Evolutionary conservation across 2,797 vertebrate species (phyloP).

Genomic region (Cirrhinus mrigala): DNA sequence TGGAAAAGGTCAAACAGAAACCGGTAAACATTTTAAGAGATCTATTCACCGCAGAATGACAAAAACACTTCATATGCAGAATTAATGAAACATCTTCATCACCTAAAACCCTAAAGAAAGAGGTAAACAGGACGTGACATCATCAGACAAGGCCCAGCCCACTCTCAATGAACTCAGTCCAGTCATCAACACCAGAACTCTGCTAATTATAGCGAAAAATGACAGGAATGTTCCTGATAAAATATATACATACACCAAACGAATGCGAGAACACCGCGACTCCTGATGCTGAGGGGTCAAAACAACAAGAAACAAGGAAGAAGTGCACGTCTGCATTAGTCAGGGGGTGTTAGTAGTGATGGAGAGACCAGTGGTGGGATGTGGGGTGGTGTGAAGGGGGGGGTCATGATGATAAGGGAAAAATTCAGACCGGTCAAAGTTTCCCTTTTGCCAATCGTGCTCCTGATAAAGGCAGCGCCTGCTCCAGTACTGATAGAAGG

Average conservation of each 20-base stretch:
- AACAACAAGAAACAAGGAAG: constrained; percentile 43
- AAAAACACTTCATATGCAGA: not conserved
- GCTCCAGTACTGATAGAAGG: constrained; percentile 91
- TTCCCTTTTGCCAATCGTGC: constrained; percentile 92
- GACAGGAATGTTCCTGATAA: constrained; percentile 57
- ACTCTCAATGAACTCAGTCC: not conserved
- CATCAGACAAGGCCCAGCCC: constrained; percentile 15
- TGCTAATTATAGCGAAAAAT: constrained; percentile 53
- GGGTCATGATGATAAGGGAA: constrained; percentile 86
- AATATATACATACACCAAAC: constrained; percentile 54
- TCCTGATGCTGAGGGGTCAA: constrained; percentile 63
- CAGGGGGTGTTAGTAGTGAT: constrained; percentile 71
- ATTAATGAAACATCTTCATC: not conserved
- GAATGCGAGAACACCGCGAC: constrained; percentile 59
- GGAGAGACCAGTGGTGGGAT: constrained; percentile 73
- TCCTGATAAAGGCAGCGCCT: constrained; percentile 93
- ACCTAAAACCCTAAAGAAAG: not conserved
- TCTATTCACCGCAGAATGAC: constrained; percentile 11
- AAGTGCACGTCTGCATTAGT: constrained; percentile 46
- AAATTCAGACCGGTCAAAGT: constrained; percentile 91
- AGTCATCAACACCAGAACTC: not conserved
- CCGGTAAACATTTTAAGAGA: not conserved
- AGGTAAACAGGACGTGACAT: constrained; percentile 36
- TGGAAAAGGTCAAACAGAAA: not conserved
- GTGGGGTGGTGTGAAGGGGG: constrained; percentile 66